phyloP scores from a whole-genome alignment of 2,888 invertebrate genomes.

The Schizaphis graminum region DNA sequence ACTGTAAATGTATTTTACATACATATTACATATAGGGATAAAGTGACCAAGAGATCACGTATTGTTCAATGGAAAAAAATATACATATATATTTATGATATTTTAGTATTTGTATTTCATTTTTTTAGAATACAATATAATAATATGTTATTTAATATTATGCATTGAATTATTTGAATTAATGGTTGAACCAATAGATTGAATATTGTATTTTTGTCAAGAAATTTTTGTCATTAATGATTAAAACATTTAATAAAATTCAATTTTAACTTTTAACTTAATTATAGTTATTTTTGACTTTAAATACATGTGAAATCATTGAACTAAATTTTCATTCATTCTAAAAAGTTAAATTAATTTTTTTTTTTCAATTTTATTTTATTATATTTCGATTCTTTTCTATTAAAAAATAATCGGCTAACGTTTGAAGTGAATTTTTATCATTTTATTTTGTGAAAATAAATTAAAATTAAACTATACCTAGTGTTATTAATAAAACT shows the following conservation, averaged over 20 bases:
- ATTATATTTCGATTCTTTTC: not conserved
- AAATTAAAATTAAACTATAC: not conserved
- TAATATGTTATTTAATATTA: not conserved
- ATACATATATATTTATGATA: not conserved
- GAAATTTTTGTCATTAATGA: too few species aligned
- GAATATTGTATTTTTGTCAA: not conserved
- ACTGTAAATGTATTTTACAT: not conserved
- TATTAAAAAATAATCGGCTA: not conserved
- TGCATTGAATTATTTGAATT: not conserved
- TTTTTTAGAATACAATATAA: not conserved
- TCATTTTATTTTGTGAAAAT: not conserved
- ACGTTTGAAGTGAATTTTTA: not conserved
- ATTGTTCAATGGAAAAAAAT: not conserved
- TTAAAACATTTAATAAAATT: not conserved
- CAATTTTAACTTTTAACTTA: not conserved
- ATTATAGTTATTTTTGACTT: not conserved
- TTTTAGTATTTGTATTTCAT: not conserved
- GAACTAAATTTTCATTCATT: not conserved
- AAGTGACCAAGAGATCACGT: not conserved
- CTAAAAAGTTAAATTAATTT: not conserved
- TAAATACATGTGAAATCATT: not conserved
- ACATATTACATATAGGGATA: not conserved
- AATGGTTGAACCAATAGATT: not conserved
- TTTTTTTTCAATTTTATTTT: not conserved
- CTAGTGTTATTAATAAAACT: not conserved